A percentile compares a stretch with the other conserved stretches of the same genome.
phyloP scores from a whole-genome alignment of 2,888 invertebrate species.

The Pseudanteris insignis region DNA sequence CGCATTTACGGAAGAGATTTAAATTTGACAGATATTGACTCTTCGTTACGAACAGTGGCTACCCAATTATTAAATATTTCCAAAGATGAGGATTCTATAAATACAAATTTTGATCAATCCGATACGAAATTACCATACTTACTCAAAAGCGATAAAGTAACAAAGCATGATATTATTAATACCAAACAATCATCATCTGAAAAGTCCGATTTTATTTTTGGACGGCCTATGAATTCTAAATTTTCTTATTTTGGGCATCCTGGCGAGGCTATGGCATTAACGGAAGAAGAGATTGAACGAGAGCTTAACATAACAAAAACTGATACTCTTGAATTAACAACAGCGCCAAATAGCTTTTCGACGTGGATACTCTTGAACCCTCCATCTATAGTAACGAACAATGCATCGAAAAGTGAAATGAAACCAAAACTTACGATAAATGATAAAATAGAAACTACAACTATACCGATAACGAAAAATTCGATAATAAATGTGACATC shows the following conservation, averaged over 20 bases:
- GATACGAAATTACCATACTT: neutral
- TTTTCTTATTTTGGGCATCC: slow-evolving; percentile 68
- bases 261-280: slow-evolving; percentile 75
- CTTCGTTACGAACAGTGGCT: slow-evolving; percentile 62
- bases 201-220: slow-evolving; percentile 46
- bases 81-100: no score
- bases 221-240: slow-evolving; percentile 62
- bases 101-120: slow-evolving; percentile 40
- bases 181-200: slow-evolving; percentile 1
- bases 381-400: slow-evolving; percentile 61
- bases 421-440: slow-evolving; percentile 16
- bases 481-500: slow-evolving; percentile 3
- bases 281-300: slow-evolving; percentile 72
- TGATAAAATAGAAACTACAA: slow-evolving; percentile 19
- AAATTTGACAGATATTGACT: slow-evolving; percentile 59
- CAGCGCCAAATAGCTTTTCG: slow-evolving; percentile 75
- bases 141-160: slow-evolving; percentile 5
- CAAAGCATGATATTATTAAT: neutral
- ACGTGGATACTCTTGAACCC: slow-evolving; percentile 80
- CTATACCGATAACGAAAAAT: slow-evolving; percentile 4
- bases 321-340: slow-evolving; percentile 65
- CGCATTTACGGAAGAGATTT: neutral
- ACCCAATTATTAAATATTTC: slow-evolving; percentile 62
- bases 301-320: slow-evolving; percentile 60
- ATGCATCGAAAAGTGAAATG: slow-evolving; percentile 11